Percentiles rank a stretch among this genome's conserved stretches.
Evolutionary conservation across 2,797 vertebrate species (phyloP).

Genomic region (Protosalanx chinensis): DNA sequence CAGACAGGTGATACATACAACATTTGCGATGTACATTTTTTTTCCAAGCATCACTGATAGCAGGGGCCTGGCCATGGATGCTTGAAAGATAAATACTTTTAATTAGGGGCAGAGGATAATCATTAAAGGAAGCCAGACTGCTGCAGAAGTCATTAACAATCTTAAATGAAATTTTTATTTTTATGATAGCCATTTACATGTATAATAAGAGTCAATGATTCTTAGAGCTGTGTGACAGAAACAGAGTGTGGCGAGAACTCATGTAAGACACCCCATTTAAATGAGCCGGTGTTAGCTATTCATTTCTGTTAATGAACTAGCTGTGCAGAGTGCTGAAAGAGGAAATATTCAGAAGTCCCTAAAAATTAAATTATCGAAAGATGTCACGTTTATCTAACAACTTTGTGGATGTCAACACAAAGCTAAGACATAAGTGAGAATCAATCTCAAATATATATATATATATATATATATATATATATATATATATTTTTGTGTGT

Average conservation of each 20-base stretch:
- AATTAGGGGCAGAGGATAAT: constrained; percentile 99
- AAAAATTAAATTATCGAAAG: constrained; percentile 88
- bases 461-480: neutral
- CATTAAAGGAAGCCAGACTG: constrained; percentile 99
- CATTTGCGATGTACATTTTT: neutral
- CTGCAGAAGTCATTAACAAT: constrained; percentile 99
- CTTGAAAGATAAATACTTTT: constrained; percentile 99
- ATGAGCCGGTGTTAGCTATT: constrained; percentile 96
- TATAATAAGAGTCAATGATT: constrained; percentile 99
- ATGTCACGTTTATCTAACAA: constrained; percentile 65
- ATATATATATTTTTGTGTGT: neutral
- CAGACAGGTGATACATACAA: constrained; percentile 48
- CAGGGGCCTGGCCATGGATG: constrained; percentile 91
- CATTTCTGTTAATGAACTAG: constrained; percentile 99
- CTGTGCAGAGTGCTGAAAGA: constrained; percentile 77
- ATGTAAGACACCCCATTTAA: constrained; percentile 99
- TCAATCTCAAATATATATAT: neutral
- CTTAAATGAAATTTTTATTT: constrained; percentile 99
- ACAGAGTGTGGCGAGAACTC: constrained; percentile 97
- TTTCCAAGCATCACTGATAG: constrained; percentile 63
- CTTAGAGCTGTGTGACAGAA: constrained; percentile 99
- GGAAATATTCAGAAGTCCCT: constrained; percentile 86
- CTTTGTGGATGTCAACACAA: constrained; percentile 52
- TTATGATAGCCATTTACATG: constrained; percentile 99
- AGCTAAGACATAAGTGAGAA: neutral